Base-by-base conservation (phyloP, 2,888 invertebrate species). In the Parnassius smintheus region DNA sequence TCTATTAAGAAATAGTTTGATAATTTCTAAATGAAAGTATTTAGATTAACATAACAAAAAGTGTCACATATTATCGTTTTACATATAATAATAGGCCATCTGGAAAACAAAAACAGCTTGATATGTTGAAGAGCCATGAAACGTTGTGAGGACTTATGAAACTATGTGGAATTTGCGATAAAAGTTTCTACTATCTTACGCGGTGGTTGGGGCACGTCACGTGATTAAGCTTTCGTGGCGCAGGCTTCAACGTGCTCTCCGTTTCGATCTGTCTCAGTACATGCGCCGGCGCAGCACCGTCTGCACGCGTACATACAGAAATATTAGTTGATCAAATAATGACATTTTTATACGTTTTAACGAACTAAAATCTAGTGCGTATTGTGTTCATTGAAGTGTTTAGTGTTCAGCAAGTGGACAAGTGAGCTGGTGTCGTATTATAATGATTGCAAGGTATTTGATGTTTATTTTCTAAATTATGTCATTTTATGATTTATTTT, bases 241-340 rank as follows among this genome's bases (percentile, higher is more conserved):
- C 46, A 84, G 84, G 80, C 82, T 86, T 85, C 83, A 73, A 81
- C 74, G 73, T 75, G 62, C 69, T 65, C 66, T 65, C 72, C 67
- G 66, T 53, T 44, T 68, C 63, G 65, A 66, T 68, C 71, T 65
- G 65, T 75, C 75, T 68, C 85, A 87, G 87, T 87, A 80, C 78
- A 73, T 66, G 73, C 76, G 74, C 73, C 75, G 76, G 72, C 82
- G 81, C 77, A 76, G 77, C 77, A 69, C 75, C 73, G 78, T 67
- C 69, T 80, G 79, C 82, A 85, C 85, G 84, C 77, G 74, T 72
- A 65, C 76, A 46, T 18, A 42, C 35, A 1, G 46, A n/a, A 54
- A 49, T 42, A 54, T 46, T 56, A 9, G 8, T 56, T 42, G 59
- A 22, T 52, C 48, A 64, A 64, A 64, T 56, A 11, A 64, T 64